A percentile compares a stretch with the other conserved stretches of the same genome.
Evolutionary conservation across 1,140 invertebrate species (phyloP).

Genomic region (Drosophila lacteicornis): DNA sequence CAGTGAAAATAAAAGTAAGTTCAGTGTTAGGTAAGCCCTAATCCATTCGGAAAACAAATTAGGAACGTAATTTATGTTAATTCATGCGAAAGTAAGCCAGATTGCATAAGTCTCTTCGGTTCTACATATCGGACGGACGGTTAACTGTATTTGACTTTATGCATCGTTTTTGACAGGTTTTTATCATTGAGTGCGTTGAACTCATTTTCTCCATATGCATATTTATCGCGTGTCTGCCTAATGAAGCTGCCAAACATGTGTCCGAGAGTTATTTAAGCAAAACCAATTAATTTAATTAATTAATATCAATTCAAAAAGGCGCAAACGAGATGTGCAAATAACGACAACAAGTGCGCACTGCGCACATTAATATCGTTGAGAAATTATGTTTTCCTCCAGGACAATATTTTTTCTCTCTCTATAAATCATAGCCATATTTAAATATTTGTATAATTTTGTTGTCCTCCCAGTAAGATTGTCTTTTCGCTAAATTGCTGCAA

Average conservation of each 20-base stretch:
- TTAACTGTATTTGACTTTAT: conserved; percentile 1
- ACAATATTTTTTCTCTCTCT: conserved; percentile 21
- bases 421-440: conserved; percentile 24
- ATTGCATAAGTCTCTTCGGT: conserved; percentile 30
- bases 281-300: conserved; percentile 65
- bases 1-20: conserved; percentile 48
- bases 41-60: conserved; percentile 24
- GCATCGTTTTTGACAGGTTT: conserved; percentile 7
- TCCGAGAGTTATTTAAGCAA: conserved; percentile 44
- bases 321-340: conserved; percentile 58
- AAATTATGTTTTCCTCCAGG: conserved; percentile 18
- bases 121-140: neutral
- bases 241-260: conserved; percentile 47
- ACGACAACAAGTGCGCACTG: conserved; percentile 27
- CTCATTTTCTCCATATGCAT: conserved; percentile 24
- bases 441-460: conserved; percentile 65
- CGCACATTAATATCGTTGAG: conserved; percentile 43
- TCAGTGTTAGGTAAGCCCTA: conserved; percentile 43
- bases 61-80: conserved; percentile 34
- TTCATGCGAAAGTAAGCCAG: conserved; percentile 15
- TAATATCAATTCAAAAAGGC: conserved; percentile 70
- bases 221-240: conserved; percentile 40
- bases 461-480: conserved; percentile 51
- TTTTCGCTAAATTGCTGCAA: conserved; percentile 52
- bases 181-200: conserved; percentile 29